Evolutionary conservation across 1,140 invertebrate genomes (phyloP), one percentile per base, ranked within the genome.

Genomic region (Drosophila saltans): DNA sequence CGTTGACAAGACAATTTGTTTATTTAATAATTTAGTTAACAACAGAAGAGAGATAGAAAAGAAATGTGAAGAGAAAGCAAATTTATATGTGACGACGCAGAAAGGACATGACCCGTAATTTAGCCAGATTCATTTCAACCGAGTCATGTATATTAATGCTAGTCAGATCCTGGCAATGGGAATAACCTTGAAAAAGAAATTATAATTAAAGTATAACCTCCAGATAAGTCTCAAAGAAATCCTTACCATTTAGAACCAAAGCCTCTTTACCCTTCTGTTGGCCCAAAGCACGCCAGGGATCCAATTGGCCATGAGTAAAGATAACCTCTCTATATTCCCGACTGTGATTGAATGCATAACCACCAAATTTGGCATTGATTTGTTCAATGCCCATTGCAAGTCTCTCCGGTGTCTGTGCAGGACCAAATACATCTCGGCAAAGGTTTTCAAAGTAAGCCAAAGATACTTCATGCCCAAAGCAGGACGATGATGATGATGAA

Each of bases 361-460:
- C 95, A 8, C 95, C 95, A 78, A 94, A 96, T 59, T 94, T 78
- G 0, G 91, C 80, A 75, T 96, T 96, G 1, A 94, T 94, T 33
- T 94, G 92, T 26, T 90, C 91, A 26, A 95, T 58, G 72, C 77
- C 74, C 4, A 75, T 36, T 93, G 90, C 70, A 94, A 95, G 72
- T 93, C 94, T 68, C 10, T 92, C 92, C 10, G 69, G 30, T 2
- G 66, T 85, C 45, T 80, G 72, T 8, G 41, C 45, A 3, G 90
- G 30, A 16, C 94, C 95, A 81, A 94, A 97, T 7, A 95, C 92
- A 91, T 95, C 94, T 16, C 83, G 92, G 90, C 97, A 97, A 16
- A 96, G 80, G 24, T 94, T 76, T 24, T 93, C 91, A 43, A 93
- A 95, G 76, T 93, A 95, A 40, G 93, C 92, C 63, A 95, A 66